Evolutionary conservation across 2,113 vertebrate genomes (phyloP).

Genomic region (Neodontobutis hainanensis): DNA sequence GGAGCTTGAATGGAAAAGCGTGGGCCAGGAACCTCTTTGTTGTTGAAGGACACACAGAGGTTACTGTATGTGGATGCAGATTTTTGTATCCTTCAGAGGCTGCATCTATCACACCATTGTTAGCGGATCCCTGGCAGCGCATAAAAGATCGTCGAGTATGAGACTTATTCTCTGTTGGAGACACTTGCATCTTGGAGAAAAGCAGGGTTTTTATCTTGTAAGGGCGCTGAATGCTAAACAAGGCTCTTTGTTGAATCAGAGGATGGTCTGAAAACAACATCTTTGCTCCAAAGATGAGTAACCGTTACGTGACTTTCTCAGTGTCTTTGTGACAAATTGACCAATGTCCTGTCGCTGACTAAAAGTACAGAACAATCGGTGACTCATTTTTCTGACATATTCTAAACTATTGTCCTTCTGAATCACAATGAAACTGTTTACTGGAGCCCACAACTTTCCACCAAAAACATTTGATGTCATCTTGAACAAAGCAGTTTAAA

Average conservation of each 20-base stretch:
- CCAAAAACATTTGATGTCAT: too few species aligned
- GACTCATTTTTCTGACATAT: constrained; percentile 38
- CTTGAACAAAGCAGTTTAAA: too few species aligned
- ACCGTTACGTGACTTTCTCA: constrained; percentile 56
- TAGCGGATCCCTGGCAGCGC: constrained; percentile 14
- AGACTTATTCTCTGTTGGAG: background rate
- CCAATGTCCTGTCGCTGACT: constrained; percentile 46
- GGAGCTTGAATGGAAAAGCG: constrained; percentile 62
- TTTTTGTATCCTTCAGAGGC: constrained; percentile 34
- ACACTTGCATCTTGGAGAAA: constrained; percentile 2
- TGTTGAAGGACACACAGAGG: constrained; percentile 67
- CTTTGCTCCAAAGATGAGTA: constrained; percentile 53
- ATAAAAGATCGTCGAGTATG: background rate
- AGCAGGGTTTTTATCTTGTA: background rate
- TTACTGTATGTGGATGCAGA: constrained; percentile 43
- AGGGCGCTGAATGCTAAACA: background rate
- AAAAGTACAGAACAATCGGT: constrained; percentile 52
- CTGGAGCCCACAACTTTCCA: constrained; percentile 7
- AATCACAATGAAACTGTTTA: constrained; percentile 22
- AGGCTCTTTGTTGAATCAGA: constrained; percentile 24
- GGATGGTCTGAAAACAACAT: constrained; percentile 28
- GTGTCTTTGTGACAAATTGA: constrained; percentile 48
- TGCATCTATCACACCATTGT: constrained; percentile 19
- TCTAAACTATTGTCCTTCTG: constrained; percentile 9
- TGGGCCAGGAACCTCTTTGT: constrained; percentile 61